phyloP scores from a whole-genome alignment of 2,113 vertebrate genomes.

The Chaenogobius annularis region DNA sequence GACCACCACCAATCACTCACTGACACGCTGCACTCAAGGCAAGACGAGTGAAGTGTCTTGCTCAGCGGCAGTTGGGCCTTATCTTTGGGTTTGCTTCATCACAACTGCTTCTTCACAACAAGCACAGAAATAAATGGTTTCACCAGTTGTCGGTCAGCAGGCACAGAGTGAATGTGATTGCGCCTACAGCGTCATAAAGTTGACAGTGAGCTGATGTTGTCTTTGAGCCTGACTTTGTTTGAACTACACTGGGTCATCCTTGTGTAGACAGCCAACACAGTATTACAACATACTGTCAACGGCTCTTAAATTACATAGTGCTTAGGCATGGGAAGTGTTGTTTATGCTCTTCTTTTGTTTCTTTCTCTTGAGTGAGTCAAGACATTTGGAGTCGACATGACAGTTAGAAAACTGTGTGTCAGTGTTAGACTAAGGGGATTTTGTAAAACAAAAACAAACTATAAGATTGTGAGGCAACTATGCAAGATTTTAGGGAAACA shows the following conservation, averaged over 20 bases:
- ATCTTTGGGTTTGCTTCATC: not conserved
- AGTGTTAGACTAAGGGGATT: constrained; percentile 15
- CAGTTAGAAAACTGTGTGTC: constrained; percentile 33
- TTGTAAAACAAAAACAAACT: too few relatives aligned
- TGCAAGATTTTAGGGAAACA: too few relatives aligned
- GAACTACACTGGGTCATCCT: constrained; percentile 48
- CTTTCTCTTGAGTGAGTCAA: constrained; percentile 29
- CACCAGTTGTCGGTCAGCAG: not conserved
- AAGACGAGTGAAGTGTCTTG: not conserved
- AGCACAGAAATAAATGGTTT: not conserved
- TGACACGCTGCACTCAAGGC: not conserved
- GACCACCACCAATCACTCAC: not conserved
- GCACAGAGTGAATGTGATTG: constrained; percentile 22
- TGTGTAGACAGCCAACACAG: constrained; percentile 57
- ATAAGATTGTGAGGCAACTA: too few relatives aligned
- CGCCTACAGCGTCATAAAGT: constrained; percentile 38
- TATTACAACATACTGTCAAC: constrained; percentile 47
- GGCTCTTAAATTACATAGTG: constrained; percentile 53
- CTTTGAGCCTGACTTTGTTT: constrained; percentile 54
- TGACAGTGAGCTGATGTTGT: constrained; percentile 41
- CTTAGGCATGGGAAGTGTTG: constrained; percentile 45
- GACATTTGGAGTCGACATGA: constrained; percentile 59
- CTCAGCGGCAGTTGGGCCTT: not conserved
- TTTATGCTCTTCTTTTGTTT: constrained; percentile 57
- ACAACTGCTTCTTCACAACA: not conserved